These are phyloP conservation scores for Leucophenga maculata DNA, from an alignment of 2,888 invertebrate genomes.

Conservation along the genomic window DNA sequence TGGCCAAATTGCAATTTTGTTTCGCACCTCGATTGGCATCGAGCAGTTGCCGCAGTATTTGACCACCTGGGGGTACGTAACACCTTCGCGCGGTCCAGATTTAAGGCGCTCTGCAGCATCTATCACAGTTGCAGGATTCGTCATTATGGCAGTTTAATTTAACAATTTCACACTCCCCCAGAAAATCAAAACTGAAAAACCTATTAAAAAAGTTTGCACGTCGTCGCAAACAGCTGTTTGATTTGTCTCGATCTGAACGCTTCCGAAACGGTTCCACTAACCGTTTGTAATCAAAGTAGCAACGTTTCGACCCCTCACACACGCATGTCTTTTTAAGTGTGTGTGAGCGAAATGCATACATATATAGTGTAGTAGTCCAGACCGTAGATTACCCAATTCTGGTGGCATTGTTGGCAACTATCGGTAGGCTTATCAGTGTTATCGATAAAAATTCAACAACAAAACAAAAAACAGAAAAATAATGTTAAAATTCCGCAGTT, in stretches of 20 bases:
- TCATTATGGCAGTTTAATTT: slow-evolving; percentile 70
- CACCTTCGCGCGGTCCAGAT: slow-evolving; percentile 80
- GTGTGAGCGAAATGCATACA: too few relatives aligned
- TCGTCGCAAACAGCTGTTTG: slow-evolving; percentile 9
- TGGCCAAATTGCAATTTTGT: background rate
- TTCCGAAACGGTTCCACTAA: too few relatives aligned
- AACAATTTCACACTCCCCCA: too few relatives aligned
- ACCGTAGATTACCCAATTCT: too few relatives aligned
- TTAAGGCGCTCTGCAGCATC: slow-evolving; percentile 75
- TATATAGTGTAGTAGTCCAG: too few relatives aligned
- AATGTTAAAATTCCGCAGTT: slow-evolving; percentile 30
- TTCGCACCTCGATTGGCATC: slow-evolving; percentile 87
- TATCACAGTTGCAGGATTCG: slow-evolving; percentile 75
- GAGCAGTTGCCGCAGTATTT: slow-evolving; percentile 95
- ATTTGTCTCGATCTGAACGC: background rate
- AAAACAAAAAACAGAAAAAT: slow-evolving; percentile 13
- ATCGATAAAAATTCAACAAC: slow-evolving; percentile 34
- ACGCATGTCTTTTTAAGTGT: too few relatives aligned
- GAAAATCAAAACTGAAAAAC: slow-evolving; percentile 16
- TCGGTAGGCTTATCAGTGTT: slow-evolving; percentile 21
- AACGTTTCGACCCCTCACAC: too few relatives aligned
- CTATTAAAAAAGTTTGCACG: slow-evolving; percentile 26
- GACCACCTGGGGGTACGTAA: slow-evolving; percentile 87
- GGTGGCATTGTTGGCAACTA: background rate
- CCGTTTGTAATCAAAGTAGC: too few relatives aligned